Evolutionary conservation across 2,113 vertebrate genomes (phyloP).

Genomic region (Carassius auratus): DNA sequence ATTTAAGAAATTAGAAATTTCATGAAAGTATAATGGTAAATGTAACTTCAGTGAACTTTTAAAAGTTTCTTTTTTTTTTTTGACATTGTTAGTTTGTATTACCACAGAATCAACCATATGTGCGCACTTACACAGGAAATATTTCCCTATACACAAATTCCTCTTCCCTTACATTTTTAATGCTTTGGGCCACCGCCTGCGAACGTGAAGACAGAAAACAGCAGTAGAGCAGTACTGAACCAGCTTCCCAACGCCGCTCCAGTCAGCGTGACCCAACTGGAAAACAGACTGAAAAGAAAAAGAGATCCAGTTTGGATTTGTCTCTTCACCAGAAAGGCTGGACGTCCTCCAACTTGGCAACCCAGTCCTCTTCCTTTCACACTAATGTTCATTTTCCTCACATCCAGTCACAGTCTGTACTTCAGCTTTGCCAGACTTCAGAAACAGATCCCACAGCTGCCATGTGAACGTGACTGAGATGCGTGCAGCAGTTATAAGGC

Average conservation of each 20-base stretch:
- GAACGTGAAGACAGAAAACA: constrained; percentile 70
- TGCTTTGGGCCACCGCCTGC: constrained; percentile 64
- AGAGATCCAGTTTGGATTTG: constrained; percentile 7
- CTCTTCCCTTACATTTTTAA: constrained; percentile 65
- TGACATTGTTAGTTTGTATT: background rate
- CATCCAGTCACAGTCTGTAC: constrained; percentile 15
- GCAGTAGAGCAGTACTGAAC: constrained; percentile 64
- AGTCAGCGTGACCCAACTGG: background rate
- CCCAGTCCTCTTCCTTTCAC: constrained; percentile 24
- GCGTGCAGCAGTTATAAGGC: constrained; percentile 11
- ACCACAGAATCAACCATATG: background rate
- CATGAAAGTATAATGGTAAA: background rate
- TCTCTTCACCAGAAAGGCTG: background rate
- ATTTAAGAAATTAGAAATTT: background rate
- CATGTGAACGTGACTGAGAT: constrained; percentile 62
- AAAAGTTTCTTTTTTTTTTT: background rate
- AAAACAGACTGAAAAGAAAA: background rate
- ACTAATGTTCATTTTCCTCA: background rate
- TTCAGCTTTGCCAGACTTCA: constrained; percentile 80
- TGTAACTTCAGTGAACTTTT: background rate
- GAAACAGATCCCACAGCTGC: constrained; percentile 65
- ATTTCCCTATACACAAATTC: constrained; percentile 21
- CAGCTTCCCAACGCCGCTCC: constrained; percentile 51
- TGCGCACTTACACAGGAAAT: background rate
- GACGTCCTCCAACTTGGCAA: background rate